phyloP scores from a whole-genome alignment of 2,113 vertebrate genomes.

The Falco punctatus region DNA sequence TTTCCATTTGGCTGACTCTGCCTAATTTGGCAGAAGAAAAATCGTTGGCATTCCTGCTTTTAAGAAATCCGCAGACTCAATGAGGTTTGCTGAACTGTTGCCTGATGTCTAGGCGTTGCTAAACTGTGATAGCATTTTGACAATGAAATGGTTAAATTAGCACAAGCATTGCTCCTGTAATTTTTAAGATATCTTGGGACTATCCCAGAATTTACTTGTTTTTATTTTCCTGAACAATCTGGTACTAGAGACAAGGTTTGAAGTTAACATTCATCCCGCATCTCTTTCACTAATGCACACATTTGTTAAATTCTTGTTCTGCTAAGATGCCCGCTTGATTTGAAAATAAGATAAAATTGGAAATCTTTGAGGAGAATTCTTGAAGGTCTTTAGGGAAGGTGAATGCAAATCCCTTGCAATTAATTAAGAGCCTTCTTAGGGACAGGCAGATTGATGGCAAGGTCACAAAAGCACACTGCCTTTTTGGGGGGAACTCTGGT shows the following conservation, averaged over 20 bases:
- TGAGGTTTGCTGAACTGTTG: neutral
- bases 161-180: neutral
- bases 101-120: neutral
- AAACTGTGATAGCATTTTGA: neutral
- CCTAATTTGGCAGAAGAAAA: constrained; percentile 5
- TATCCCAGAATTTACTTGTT: neutral
- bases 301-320: neutral
- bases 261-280: neutral
- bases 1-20: constrained; percentile 22
- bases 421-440: neutral
- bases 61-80: neutral
- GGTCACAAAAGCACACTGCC: neutral
- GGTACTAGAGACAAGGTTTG: neutral
- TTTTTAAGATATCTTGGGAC: neutral
- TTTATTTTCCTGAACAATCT: neutral
- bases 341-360: neutral
- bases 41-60: neutral
- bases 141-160: neutral
- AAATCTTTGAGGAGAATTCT: neutral
- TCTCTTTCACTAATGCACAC: neutral
- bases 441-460: neutral
- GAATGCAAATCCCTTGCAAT: neutral
- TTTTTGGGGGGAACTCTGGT: neutral
- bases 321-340: neutral
- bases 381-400: neutral